Evolutionary conservation across 2,888 invertebrate genomes (phyloP), one percentile per base, ranked within the genome.

Genomic region (Eilema griseolum): DNA sequence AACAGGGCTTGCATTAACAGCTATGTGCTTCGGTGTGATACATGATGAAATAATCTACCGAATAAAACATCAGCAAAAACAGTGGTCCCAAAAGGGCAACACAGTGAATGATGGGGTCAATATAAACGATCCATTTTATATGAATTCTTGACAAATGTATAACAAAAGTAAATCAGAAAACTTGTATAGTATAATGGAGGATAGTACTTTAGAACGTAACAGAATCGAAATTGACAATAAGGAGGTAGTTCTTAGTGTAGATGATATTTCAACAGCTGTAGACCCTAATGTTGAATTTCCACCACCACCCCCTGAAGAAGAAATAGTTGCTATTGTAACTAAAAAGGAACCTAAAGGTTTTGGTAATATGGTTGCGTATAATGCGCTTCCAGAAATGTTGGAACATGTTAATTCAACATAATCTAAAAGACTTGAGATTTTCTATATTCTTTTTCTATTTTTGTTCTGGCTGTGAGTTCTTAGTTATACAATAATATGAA

Each of bases 21-120:
- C 98, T 62, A 98, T 98, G 98, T 98, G 98, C 88, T 98, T 98
- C 92, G 98, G 98, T 89, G 98, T 98, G 16, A 97, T 98, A 73
- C 98, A 98, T 86, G 98, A 98, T 86, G 98, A 98, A 92, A 98
- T 98, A 80, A 97, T 98, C 59, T 98, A 98, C 92, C 96, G 98
- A 86, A 96, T 97, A 86, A 97, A 97, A 82, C 97, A 97, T 86
- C 96, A 97, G 77, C 96, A 96, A 79, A 96, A 96, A 84, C 95
- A 93, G 72, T 96, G 96, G 92, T 95, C 96, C 3, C 96, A 96
- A 67, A 96, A 96, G 82, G 93, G 96, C 28, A 96, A 96, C 80
- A 95, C 96, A n/a, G 96, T 96, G 52, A 96, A 97, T 70, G 97
- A 97, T 86, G 97, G 97, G 83, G 94, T 96, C 61, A 96, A 95